Percentiles rank a stretch among this genome's conserved stretches.
Evolutionary conservation across 2,797 vertebrate genomes (phyloP).

Genomic region (Tokudaia tokunoshimensis): DNA sequence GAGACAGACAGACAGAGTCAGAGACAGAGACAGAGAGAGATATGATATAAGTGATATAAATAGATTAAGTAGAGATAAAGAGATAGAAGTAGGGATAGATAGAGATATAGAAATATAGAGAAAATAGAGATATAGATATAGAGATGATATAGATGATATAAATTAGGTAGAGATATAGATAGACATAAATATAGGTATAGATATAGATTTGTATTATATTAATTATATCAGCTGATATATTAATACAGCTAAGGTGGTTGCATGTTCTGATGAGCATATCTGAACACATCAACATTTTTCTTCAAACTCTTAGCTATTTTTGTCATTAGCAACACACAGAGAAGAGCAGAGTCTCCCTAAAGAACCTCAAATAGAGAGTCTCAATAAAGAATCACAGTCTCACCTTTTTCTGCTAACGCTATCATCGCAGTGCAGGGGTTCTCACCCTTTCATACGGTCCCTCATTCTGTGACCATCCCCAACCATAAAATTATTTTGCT

Average conservation of each 20-base stretch:
- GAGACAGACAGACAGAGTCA: too few relatives aligned
- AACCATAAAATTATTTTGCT: background rate
- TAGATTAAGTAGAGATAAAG: background rate
- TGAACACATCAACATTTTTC: slow-evolving; percentile 60
- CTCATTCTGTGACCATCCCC: background rate
- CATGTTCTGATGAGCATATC: slow-evolving; percentile 72
- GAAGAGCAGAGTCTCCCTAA: slow-evolving; percentile 68
- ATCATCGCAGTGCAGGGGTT: too few relatives aligned
- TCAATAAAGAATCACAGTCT: slow-evolving; percentile 75
- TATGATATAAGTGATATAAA: too few relatives aligned
- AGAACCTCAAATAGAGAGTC: background rate
- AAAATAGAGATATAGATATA: too few relatives aligned
- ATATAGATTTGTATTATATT: background rate
- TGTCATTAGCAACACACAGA: slow-evolving; percentile 49
- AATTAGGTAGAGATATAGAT: background rate
- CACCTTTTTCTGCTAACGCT: background rate
- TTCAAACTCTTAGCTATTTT: slow-evolving; percentile 76
- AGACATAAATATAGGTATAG: background rate
- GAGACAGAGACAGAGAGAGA: too few relatives aligned
- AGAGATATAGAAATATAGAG: too few relatives aligned
- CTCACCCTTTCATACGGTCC: background rate
- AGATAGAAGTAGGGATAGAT: background rate
- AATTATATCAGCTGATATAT: background rate
- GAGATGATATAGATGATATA: background rate
- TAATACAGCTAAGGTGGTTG: slow-evolving; percentile 64